Conservation (phyloP, 92 coral and sea anemone species). For the Montipora capitata region DNA sequence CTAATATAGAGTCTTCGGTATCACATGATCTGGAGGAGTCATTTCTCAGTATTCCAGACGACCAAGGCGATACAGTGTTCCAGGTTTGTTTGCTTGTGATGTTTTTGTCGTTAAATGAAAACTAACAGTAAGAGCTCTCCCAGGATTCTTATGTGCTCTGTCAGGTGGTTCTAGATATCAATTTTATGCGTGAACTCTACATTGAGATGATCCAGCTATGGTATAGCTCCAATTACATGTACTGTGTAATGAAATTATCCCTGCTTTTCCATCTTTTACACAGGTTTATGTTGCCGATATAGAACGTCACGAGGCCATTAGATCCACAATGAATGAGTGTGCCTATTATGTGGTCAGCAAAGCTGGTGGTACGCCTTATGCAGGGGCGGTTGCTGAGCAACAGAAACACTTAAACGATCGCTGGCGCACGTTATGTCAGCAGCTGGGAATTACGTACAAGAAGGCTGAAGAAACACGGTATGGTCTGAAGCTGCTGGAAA, state of each 20-base stretch:
- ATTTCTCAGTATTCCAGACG: constrained; percentile 95
- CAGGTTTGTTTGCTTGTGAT: constrained; percentile 68
- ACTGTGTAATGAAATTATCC: too few relatives aligned
- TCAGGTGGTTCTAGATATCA: too few relatives aligned
- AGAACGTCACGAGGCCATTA: constrained; percentile 91
- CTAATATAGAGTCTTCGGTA: constrained; percentile 90
- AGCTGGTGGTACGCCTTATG: constrained; percentile 88
- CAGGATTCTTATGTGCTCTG: not conserved
- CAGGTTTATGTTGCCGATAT: constrained; percentile 97
- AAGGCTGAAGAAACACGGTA: constrained; percentile 98
- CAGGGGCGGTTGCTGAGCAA: constrained; percentile 86
- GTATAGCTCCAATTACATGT: too few relatives aligned
- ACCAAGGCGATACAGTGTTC: constrained; percentile 92
- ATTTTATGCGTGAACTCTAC: too few relatives aligned
- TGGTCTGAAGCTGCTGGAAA: constrained; percentile 91
- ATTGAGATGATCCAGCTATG: too few relatives aligned
- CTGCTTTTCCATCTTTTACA: not conserved
- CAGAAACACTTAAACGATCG: constrained; percentile 94
- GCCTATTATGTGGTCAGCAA: constrained; percentile 92
- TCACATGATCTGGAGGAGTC: constrained; percentile 94
- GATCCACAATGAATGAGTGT: constrained; percentile 91
- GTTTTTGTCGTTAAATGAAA: too few relatives aligned
- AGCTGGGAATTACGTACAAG: constrained; percentile 97
- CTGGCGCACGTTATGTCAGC: constrained; percentile 98
- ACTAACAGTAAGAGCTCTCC: too few relatives aligned